Evolutionary conservation across 2,888 invertebrate genomes (phyloP), one percentile per base, ranked within the genome.

Genomic region (Caenorhabditis sulstoni): DNA sequence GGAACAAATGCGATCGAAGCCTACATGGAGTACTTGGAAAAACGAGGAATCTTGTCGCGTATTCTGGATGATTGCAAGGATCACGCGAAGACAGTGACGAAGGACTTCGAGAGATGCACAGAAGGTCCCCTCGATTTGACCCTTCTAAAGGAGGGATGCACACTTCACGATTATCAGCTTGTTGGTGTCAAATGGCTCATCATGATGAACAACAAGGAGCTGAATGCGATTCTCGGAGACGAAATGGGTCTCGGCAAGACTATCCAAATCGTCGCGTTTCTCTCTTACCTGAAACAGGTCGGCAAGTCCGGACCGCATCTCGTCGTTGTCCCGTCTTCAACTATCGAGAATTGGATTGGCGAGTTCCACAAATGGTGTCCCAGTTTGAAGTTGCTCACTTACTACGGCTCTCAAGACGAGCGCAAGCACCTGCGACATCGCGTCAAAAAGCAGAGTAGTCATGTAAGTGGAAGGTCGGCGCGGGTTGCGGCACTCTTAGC

Each of bases 221-320:
- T 97, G 49, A 97, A 97, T 89, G 96, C 96, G 0, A 97, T 98
- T 87, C 92, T 98, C 81, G 97, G 97, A 0, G 97, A 98, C 91
- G 97, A 98, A 92, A 98, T 98, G 97, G 96, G 96, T 0, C 92
- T 96, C 1, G 96, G 96, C 4, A 96, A 96, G 92, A 96, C 96
- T 0, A 94, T 96, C 81, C 96, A 96, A 91, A 94, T 96, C n/a
- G 95, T 96, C 82, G 94, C 96, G 0, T 96, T 96, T 91, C 92
- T 96, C 0, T 95, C 96, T 0, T 94, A 96, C 90, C 92, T 97
- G 16, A 94, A 95, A 91, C 95, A 96, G 90, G 93, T 93, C 0
- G 93, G 71, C 14, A 80, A 81, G 16, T 47, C 65, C 1, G 94
- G 94, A 12, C 95, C 96, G 0, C 96, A 97, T 92, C 92, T 98